These are phyloP conservation scores for Zophobas morio DNA, from an alignment of 1,140 invertebrate genomes.

Conservation along the genomic window DNA sequence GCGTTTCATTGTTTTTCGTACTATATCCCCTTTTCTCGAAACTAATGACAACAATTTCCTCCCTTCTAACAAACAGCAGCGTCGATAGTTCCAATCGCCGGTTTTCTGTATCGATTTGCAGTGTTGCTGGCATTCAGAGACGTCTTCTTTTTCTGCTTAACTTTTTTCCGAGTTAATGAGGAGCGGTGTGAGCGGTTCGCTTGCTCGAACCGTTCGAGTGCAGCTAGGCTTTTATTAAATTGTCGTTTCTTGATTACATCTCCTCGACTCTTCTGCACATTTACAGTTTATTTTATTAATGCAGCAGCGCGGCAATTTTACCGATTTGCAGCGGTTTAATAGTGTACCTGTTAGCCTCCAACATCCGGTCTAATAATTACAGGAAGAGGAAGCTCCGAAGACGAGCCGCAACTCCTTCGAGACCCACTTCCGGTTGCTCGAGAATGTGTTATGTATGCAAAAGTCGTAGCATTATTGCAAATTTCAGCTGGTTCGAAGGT, in stretches of 20 bases:
- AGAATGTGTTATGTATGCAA: conserved; percentile 41
- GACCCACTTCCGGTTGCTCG: conserved; percentile 17
- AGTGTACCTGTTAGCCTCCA: conserved; percentile 17
- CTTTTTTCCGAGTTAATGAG: conserved; percentile 46
- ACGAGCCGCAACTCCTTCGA: conserved; percentile 46
- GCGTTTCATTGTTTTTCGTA: too few relatives aligned
- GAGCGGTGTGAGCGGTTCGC: conserved; percentile 44
- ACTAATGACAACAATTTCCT: conserved; percentile 10
- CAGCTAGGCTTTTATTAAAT: conserved; percentile 46
- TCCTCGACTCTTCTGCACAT: background rate
- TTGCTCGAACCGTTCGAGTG: conserved; percentile 43
- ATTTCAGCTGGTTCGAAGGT: conserved; percentile 11
- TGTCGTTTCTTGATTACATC: conserved; percentile 38
- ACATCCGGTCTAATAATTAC: conserved; percentile 35
- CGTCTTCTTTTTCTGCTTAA: conserved; percentile 42
- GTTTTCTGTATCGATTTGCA: conserved; percentile 36
- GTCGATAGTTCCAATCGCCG: conserved; percentile 21
- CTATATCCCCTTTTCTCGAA: too few relatives aligned
- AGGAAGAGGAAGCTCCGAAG: conserved; percentile 36
- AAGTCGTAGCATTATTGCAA: conserved; percentile 31
- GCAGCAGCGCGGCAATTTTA: background rate
- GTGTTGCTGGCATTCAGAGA: conserved; percentile 43
- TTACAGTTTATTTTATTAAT: conserved; percentile 30
- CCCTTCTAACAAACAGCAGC: background rate
- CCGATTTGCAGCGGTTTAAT: conserved; percentile 12